A percentile compares a stretch with the other conserved stretches of the same genome.
phyloP scores from a whole-genome alignment of 2,113 vertebrate species.

The Ardeotis arabs region DNA sequence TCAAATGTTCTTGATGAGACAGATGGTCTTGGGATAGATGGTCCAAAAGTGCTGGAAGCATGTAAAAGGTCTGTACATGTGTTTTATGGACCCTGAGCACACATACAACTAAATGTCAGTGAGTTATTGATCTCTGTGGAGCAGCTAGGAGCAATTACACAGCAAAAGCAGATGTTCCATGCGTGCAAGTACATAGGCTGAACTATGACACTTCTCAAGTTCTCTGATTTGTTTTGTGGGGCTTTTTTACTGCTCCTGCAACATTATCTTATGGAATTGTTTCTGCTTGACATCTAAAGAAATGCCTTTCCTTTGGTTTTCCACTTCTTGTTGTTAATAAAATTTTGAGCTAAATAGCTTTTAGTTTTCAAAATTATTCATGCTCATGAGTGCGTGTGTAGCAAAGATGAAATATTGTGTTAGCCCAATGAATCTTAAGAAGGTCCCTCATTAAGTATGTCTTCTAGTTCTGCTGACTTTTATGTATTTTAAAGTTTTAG shows the following conservation, averaged over 20 bases:
- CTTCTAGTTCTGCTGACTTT: background rate
- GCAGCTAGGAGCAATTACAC: background rate
- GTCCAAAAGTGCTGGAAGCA: conserved; percentile 41
- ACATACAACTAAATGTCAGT: background rate
- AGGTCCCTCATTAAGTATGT: background rate
- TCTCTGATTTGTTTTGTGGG: background rate
- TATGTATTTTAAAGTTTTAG: background rate
- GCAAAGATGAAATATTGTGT: background rate
- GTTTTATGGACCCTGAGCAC: conserved; percentile 44
- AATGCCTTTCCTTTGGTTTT: background rate
- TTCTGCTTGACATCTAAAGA: background rate
- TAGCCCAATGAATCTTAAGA: background rate
- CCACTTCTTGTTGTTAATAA: background rate
- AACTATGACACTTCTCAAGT: background rate
- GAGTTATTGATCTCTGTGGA: conserved; percentile 40
- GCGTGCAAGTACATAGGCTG: background rate
- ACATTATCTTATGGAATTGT: background rate
- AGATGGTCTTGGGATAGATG: background rate
- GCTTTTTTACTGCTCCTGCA: background rate
- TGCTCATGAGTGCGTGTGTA: background rate
- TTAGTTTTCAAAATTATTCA: background rate
- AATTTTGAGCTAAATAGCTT: background rate
- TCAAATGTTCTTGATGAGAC: background rate
- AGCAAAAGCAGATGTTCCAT: conserved; percentile 32
- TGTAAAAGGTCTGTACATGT: background rate